Base-by-base conservation (phyloP, 2,113 vertebrate species). In the Dipodomys spectabilis region DNA sequence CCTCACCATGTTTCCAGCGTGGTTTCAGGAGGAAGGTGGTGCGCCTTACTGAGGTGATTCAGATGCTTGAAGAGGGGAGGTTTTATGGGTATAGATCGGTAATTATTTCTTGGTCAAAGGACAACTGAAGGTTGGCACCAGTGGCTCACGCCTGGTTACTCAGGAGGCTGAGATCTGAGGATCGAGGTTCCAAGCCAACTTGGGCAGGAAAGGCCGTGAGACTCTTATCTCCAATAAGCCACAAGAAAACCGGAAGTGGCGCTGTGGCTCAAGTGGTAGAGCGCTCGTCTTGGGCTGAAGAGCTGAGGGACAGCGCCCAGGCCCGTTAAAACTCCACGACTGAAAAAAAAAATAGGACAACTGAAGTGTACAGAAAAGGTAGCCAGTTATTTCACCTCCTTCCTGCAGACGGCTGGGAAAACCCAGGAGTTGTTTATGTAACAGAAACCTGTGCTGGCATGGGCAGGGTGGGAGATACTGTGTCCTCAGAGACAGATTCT, bases 1-100 rank as follows among this genome's bases (percentile, higher is more conserved):
- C 25, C 16, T 57, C 4, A 0, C 28, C 15, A 6, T 7, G 7
- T n/a, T 73, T 11, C 2, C 12, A 67, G 19, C 13, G 19, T 7
- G 13, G 45, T n/a, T 87, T 64, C 10, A 69, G 32, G 53, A 28
- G 65, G 65, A 64, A 13, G 75, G 7, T 3, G 8, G 13, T 30
- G 8, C 25, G 57, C 53, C 60, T 82, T 32, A 18, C 18, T 32
- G 32, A 12, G 57, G 73, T n/a, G 18, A 10, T 45, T 73, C 60
- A 23, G 71, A 39, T 45, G n/a, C 80, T n/a, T 1, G 2, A 45
- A 16, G 10, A 7, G 30, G 75, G 44, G 39, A 74, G 23, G 8
- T 57, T 3, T 35, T 83, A 32, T 84, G 53, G 39, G 49, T 9
- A 27, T 25, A 16, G 25, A 20, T 44, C 32, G 12, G 35, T 62